Percentiles rank a stretch among this genome's conserved stretches.
Conservation (phyloP, 1,140 invertebrate genomes). For the Euwallacea similis region DNA sequence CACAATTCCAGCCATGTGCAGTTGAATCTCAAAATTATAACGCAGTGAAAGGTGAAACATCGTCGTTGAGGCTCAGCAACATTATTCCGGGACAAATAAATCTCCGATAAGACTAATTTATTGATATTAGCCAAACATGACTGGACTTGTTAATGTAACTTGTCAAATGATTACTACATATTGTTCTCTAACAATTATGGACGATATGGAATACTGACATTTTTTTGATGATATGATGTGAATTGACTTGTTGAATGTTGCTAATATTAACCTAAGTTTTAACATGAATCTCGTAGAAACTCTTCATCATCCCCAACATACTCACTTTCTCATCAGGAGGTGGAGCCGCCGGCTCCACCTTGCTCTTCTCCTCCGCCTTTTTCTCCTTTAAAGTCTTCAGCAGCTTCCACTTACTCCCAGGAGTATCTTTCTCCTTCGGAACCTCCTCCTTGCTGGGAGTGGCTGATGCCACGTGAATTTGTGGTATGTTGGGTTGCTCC, state of each 20-base stretch:
- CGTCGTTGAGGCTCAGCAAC: too few relatives aligned
- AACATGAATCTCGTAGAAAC: conserved; percentile 65
- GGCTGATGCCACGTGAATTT: conserved; percentile 34
- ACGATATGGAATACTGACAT: too few relatives aligned
- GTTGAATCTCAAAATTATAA: too few relatives aligned
- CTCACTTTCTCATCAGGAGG: conserved; percentile 66
- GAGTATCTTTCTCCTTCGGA: conserved; percentile 52
- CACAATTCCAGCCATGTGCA: too few relatives aligned
- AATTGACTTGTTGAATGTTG: not conserved
- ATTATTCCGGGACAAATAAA: too few relatives aligned
- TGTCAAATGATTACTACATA: too few relatives aligned
- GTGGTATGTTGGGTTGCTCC: conserved; percentile 44
- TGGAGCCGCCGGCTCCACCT: conserved; percentile 59
- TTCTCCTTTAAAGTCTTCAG: conserved; percentile 85
- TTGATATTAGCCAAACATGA: too few relatives aligned
- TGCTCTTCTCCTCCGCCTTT: conserved; percentile 75
- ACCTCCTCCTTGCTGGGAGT: conserved; percentile 58
- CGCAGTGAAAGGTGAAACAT: too few relatives aligned
- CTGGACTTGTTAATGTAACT: too few relatives aligned
- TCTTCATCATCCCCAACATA: conserved; percentile 60
- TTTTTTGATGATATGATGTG: not conserved
- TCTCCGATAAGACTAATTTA: too few relatives aligned
- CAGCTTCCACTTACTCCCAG: conserved; percentile 85
- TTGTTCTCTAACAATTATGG: too few relatives aligned
- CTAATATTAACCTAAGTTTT: conserved; percentile 56